phyloP scores from a whole-genome alignment of 1,140 invertebrate genomes.

The Drosophila littoralis region DNA sequence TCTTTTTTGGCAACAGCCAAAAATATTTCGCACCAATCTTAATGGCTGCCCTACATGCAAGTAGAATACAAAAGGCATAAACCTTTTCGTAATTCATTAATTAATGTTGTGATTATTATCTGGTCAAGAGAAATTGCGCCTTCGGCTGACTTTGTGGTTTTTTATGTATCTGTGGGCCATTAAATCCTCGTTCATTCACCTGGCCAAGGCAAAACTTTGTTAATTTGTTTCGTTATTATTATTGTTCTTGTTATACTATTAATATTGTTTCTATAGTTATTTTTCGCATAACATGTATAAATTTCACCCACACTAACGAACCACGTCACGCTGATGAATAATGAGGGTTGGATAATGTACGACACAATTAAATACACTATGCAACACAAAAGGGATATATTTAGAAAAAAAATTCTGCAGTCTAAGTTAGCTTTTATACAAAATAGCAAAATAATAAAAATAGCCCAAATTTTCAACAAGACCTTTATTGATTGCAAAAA shows the following conservation, averaged over 20 bases:
- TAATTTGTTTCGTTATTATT: conserved; percentile 63
- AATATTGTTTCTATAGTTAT: conserved; percentile 26
- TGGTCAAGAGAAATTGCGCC: conserved; percentile 9
- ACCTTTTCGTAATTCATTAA: conserved; percentile 66
- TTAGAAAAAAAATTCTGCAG: too few species aligned
- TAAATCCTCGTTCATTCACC: conserved; percentile 43
- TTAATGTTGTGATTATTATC: conserved; percentile 73
- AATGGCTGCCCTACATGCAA: conserved; percentile 49
- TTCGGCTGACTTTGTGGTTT: conserved; percentile 6
- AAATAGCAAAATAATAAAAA: not conserved
- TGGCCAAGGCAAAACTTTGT: conserved; percentile 58
- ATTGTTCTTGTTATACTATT: conserved; percentile 9
- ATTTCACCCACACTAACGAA: conserved; percentile 56
- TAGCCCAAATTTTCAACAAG: not conserved
- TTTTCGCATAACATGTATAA: conserved; percentile 43
- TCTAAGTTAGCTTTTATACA: not conserved
- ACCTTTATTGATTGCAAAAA: not conserved
- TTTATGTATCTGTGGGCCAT: not conserved
- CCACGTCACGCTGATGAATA: conserved; percentile 63
- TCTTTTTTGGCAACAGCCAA: conserved; percentile 1
- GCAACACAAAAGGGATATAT: too few species aligned
- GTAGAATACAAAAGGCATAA: conserved; percentile 49
- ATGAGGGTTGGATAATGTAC: conserved; percentile 21
- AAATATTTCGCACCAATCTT: conserved; percentile 46
- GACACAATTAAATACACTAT: conserved; percentile 40